These are phyloP conservation scores for Drosophila lowei DNA, from an alignment of 1,140 invertebrate genomes.

Conservation along the genomic window DNA sequence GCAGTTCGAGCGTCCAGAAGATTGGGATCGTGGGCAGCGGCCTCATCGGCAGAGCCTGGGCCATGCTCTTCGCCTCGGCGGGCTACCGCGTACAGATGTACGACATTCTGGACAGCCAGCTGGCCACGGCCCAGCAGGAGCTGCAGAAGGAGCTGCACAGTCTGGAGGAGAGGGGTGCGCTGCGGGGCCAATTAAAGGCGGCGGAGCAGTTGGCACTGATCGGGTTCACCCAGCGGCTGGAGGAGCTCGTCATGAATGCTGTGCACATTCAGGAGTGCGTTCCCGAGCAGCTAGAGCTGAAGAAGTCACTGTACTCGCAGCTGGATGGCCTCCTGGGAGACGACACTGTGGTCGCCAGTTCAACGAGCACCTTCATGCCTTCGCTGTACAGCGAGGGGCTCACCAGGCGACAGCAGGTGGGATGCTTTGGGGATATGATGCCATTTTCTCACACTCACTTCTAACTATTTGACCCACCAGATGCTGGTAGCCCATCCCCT, in stretches of 20 bases:
- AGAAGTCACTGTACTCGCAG: slow-evolving; percentile 90
- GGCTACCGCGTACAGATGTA: slow-evolving; percentile 94
- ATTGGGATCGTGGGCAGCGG: slow-evolving; percentile 91
- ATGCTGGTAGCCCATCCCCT: slow-evolving; percentile 92
- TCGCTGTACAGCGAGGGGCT: slow-evolving; percentile 90
- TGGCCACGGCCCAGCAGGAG: slow-evolving; percentile 88
- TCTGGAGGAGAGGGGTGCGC: slow-evolving; percentile 87
- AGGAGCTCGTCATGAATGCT: slow-evolving; percentile 87
- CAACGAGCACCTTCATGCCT: slow-evolving; percentile 94
- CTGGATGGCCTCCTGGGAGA: slow-evolving; percentile 89
- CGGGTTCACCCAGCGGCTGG: slow-evolving; percentile 87
- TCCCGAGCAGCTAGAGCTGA: slow-evolving; percentile 94
- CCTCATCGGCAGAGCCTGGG: slow-evolving; percentile 96
- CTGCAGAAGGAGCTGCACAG: slow-evolving; percentile 89
- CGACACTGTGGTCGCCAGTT: slow-evolving; percentile 92
- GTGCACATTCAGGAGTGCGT: slow-evolving; percentile 95
- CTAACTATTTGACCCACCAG: slow-evolving; percentile 32
- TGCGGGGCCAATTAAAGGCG: slow-evolving; percentile 89
- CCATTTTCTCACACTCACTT: neutral
- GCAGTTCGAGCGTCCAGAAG: slow-evolving; percentile 83
- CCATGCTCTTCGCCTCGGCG: slow-evolving; percentile 95
- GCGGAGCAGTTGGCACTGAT: slow-evolving; percentile 91
- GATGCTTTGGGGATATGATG: neutral
- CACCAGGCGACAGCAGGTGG: slow-evolving; percentile 61
- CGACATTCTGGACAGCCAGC: slow-evolving; percentile 90